Evolutionary conservation across 2,888 invertebrate genomes (phyloP).

Genomic region (Chrysina gloriosa): DNA sequence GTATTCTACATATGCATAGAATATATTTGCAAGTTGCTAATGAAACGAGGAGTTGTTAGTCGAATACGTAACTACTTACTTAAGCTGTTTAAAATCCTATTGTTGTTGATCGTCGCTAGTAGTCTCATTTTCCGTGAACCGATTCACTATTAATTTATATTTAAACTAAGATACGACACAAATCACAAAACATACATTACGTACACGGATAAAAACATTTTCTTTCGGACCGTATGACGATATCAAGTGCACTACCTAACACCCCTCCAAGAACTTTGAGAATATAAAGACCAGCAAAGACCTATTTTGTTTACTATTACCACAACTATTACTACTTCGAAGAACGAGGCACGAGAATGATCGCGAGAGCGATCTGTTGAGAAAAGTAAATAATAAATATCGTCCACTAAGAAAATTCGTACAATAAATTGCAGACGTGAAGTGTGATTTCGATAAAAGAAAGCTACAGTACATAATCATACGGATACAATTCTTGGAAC

Average conservation of each 20-base stretch:
- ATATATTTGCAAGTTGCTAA: not conserved
- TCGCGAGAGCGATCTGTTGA: too few species aligned
- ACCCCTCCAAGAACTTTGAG: constrained; percentile 21
- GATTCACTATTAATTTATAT: constrained; percentile 8
- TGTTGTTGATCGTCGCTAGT: not conserved
- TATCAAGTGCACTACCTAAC: not conserved
- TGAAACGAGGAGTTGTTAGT: not conserved
- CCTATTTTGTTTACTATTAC: too few species aligned
- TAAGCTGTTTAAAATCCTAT: constrained; percentile 15
- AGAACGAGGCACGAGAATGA: too few species aligned
- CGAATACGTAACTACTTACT: not conserved
- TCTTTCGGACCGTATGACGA: not conserved
- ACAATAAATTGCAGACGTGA: too few species aligned
- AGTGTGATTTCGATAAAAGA: too few species aligned
- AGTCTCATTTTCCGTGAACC: constrained; percentile 5
- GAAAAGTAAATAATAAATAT: too few species aligned
- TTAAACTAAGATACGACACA: constrained; percentile 1
- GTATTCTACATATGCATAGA: too few species aligned
- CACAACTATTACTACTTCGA: too few species aligned
- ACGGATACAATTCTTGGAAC: too few species aligned
- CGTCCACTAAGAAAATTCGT: too few species aligned
- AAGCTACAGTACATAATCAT: too few species aligned
- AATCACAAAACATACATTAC: constrained; percentile 29
- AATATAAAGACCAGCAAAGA: too few species aligned
- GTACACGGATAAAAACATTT: constrained; percentile 24